Base-by-base conservation (phyloP, 2,888 invertebrate species). In the Blastobasis adustella region DNA sequence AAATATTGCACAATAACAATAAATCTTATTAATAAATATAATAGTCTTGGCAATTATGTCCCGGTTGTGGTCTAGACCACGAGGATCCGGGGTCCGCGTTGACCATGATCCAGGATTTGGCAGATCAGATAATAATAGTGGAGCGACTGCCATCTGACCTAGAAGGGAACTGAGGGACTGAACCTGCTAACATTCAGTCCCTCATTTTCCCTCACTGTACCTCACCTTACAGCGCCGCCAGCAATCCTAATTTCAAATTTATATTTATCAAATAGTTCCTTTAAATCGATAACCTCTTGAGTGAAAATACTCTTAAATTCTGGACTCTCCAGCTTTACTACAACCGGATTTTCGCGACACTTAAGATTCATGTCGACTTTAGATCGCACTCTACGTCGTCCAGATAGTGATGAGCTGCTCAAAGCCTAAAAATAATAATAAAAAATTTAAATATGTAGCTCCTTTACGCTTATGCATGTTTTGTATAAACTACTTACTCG, bases 181-280 rank as follows among this genome's bases (percentile, higher is more conserved):
- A 23, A 1, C 23, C 23, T 23, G 23, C 23, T 23, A 3, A 23
- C 23, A 23, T 23, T 23, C 23, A 23, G 23, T 23, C 23, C 23
- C 23, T 23, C 23, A 23, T 23, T 23, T 23, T 23, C 23, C 23
- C 7, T 40, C 5, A 40, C 40, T 40, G 5, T 40, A 40, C 8
- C 23, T 47, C 91, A 92, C 87, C 96, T 91, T 0, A 99, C 99
- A 10, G 99, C 98, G 5, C 99, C 99, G 46, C 99, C 99, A 44
- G 98, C 99, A 54, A 99, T 93, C 62, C 99, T 90, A 53, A 99
- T 87, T 80, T 98, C 97, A 90, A 93, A 92, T 50, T 93, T 90
- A 71, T 96, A 90, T 69, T 94, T 93, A 53, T 93, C 90, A 74
- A 99, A 99, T 7, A 98, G 61, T 4, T 88, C 86, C 23, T 92